Percentiles rank a stretch among this genome's conserved stretches.
Conservation (phyloP, 2,113 vertebrate species). For the Sinocyclocheilus rhinocerous region DNA sequence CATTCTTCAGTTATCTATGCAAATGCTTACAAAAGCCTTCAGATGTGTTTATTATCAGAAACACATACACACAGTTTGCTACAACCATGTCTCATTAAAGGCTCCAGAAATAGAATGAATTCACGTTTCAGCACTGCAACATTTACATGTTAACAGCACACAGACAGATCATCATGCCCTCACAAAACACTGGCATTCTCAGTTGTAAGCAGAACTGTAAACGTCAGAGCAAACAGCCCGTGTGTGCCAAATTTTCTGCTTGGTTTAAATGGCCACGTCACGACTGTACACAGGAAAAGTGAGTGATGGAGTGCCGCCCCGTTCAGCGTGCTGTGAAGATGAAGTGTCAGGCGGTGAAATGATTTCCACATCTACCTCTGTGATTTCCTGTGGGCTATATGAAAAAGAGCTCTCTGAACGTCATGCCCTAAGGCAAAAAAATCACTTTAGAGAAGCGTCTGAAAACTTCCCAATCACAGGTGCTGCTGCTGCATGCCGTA, state of each 20-base stretch:
- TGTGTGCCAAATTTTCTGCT: slow-evolving; percentile 18
- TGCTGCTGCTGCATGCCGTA: not conserved
- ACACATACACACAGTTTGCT: not conserved
- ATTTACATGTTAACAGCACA: not conserved
- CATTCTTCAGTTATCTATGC: not conserved
- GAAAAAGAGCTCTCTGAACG: slow-evolving; percentile 14
- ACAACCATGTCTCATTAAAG: not conserved
- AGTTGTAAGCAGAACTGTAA: slow-evolving; percentile 1
- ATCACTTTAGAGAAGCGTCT: slow-evolving; percentile 22
- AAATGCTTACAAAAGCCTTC: not conserved
- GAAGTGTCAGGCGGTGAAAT: slow-evolving; percentile 27
- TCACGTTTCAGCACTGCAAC: slow-evolving; percentile 7
- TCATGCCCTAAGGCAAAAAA: slow-evolving; percentile 8
- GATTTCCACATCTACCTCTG: slow-evolving; percentile 31
- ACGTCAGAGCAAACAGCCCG: not conserved
- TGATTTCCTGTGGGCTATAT: slow-evolving; percentile 36
- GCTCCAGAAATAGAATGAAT: not conserved
- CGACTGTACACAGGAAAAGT: not conserved
- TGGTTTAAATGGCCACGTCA: slow-evolving; percentile 17
- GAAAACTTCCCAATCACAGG: slow-evolving; percentile 27
- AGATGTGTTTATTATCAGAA: not conserved
- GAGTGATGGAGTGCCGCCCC: slow-evolving; percentile 29
- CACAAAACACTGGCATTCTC: not conserved
- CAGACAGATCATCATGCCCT: not conserved
- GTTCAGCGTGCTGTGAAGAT: slow-evolving; percentile 10